Evolutionary conservation across 2,113 vertebrate species (phyloP).

Genomic region (Pachyramphus minor): DNA sequence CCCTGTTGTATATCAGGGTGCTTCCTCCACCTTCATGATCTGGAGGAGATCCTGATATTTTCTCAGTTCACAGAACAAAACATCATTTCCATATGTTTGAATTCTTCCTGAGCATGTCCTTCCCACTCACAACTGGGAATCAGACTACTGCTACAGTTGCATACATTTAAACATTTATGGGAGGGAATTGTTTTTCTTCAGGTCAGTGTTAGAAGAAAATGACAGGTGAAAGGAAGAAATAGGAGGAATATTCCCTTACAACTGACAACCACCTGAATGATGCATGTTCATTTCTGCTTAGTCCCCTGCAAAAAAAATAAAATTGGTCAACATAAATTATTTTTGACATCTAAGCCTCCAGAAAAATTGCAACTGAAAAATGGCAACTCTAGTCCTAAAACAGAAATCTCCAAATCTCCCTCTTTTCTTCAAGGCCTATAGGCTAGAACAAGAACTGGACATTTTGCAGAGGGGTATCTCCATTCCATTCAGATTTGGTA

Average conservation of each 20-base stretch:
- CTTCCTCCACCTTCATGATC: neutral
- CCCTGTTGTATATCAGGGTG: rapidly evolving
- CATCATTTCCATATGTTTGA: neutral
- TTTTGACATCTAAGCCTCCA: neutral
- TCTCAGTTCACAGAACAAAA: neutral
- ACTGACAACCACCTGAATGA: neutral
- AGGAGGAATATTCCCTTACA: neutral
- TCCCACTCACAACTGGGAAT: neutral
- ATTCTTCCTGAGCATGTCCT: neutral
- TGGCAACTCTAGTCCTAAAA: neutral
- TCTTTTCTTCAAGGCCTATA: neutral
- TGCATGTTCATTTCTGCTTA: neutral
- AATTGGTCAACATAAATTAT: neutral
- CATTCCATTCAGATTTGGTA: neutral
- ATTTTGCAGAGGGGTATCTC: neutral
- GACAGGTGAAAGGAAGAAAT: neutral
- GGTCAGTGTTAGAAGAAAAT: neutral
- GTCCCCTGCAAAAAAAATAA: rapidly evolving
- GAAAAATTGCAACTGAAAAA: neutral
- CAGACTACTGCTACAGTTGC: neutral
- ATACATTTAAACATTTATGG: neutral
- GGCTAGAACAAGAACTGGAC: neutral
- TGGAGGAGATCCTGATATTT: neutral
- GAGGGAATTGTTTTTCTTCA: neutral
- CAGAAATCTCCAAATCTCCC: neutral